Evolutionary conservation across 2,797 vertebrate species (phyloP).

Genomic region (Oreochromis mossambicus): DNA sequence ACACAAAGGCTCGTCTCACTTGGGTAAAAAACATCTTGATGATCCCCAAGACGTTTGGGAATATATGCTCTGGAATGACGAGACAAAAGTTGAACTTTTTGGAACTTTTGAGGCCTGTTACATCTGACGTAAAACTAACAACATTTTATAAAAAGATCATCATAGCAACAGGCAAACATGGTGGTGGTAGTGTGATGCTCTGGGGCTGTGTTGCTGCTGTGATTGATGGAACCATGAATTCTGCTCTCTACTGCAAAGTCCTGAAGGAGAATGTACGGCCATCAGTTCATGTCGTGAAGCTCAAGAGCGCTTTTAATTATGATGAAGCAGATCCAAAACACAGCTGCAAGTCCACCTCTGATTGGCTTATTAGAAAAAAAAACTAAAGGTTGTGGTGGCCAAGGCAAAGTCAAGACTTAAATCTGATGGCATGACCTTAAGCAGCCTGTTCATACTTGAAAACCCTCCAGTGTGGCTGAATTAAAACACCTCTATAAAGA

Average conservation of each 20-base stretch:
- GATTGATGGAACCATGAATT: background rate
- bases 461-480: background rate
- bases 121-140: background rate
- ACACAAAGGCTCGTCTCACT: background rate
- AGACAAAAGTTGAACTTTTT: background rate
- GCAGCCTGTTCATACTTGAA: background rate
- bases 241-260: background rate
- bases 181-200: background rate
- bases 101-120: background rate
- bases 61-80: background rate
- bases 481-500: rapidly evolving
- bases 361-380: background rate
- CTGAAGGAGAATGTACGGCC: background rate
- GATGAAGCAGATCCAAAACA: background rate
- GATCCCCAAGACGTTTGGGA: rapidly evolving
- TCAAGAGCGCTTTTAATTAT: background rate
- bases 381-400: background rate
- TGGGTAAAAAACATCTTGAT: background rate
- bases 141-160: background rate
- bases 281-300: background rate
- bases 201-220: rapidly evolving
- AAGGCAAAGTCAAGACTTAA: background rate
- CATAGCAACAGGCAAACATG: background rate
- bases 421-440: background rate
- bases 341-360: background rate